phyloP scores from a whole-genome alignment of 2,113 vertebrate genomes.

The Dromaius novaehollandiae region DNA sequence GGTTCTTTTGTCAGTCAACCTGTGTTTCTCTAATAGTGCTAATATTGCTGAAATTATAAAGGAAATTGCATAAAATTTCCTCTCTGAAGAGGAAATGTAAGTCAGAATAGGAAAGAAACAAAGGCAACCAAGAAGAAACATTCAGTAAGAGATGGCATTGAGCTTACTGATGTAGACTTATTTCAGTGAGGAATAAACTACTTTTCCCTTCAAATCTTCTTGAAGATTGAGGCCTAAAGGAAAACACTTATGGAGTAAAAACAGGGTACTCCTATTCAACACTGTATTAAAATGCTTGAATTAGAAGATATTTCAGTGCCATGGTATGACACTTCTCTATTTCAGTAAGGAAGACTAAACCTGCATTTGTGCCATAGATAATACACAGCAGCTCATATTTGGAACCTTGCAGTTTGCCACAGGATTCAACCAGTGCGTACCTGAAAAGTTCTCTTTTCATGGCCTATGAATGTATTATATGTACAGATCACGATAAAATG shows the following conservation, averaged over 20 bases:
- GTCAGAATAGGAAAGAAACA: background rate
- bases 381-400: background rate
- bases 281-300: background rate
- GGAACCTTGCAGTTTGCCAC: background rate
- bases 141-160: background rate
- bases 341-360: background rate
- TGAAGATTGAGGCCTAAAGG: background rate
- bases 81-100: background rate
- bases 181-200: background rate
- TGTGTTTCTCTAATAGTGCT: background rate
- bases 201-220: background rate
- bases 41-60: background rate
- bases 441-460: background rate
- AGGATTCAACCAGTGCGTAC: background rate
- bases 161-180: background rate
- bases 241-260: background rate
- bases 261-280: background rate
- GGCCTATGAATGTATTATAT: background rate
- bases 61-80: background rate
- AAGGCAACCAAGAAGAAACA: background rate
- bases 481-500: background rate
- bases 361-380: background rate
- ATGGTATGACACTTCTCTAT: background rate
- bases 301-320: background rate
- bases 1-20: background rate